Base-by-base conservation (phyloP, 2,113 vertebrate species). In the Stegastes partitus region DNA sequence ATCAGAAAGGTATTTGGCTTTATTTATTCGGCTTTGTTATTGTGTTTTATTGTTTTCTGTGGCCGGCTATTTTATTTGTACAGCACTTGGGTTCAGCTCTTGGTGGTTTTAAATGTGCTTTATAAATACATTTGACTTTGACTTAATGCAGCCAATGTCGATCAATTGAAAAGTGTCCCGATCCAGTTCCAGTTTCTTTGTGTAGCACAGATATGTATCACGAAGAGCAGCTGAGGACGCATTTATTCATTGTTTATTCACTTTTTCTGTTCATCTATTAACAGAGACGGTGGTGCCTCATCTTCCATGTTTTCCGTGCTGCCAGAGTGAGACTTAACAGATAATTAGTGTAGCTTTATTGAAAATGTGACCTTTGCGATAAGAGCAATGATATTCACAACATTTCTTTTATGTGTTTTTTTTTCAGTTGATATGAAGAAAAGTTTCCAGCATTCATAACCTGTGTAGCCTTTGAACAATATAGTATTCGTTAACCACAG, bases 351-450 rank as follows among this genome's bases (percentile, higher is more conserved):
- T 65, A 56, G 23, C n/a, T 77, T 45, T 64, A 49, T 50, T 79
- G 42, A 53, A 45, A 64, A 68, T 64, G 22, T 66, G 58, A 82
- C 68, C 58, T 49, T 66, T 87, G 16, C 74, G 31, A 51, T 47
- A 10, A 67, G 50, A 42, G 21, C 19, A 72, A 16, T 68, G 12
- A 55, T 0, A 31, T 49, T 3, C 22, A 23, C 22, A 58, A 31
- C 25, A 53, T 23, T 22, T 22, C 12, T 7, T 56, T n/a, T 11
- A 16, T 23, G n/a, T 55, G 9, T 45, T 39, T 51, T 58, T 58
- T 11, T 0, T 2, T 3, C 14, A 26, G 47, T 47, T 7, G 11
- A 15, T 22, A 39, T 18, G 6, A 56, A 39, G 9, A 63, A 23
- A 37, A 34, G n/a, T 5, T 14, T 28, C 8, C 3, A 16, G 16